Base-by-base conservation (phyloP, 2,113 vertebrate genomes). In the Pygathrix nemaeus region DNA sequence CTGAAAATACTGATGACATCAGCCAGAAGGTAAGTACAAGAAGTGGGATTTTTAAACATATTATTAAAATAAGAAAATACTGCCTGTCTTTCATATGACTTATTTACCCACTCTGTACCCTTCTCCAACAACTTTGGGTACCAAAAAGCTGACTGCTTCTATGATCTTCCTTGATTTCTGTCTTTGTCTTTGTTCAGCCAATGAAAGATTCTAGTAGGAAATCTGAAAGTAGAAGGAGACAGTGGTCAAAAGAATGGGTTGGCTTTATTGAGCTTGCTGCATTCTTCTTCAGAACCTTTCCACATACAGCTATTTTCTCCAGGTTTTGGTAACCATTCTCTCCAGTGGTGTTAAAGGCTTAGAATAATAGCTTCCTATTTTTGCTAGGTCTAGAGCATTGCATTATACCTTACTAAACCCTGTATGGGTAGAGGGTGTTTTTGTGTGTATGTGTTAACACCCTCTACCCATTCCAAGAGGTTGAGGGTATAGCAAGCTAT, bases 341-440 rank as follows among this genome's bases (percentile, higher is more conserved):
- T 81, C 10, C 18, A 59, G 5, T 30, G 81, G 11, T 5, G 3
- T 35, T 45, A 55, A 92, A 73, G 9, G 4, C 12, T 88, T 84
- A n/a, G 5, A 35, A 66, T 73, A 23, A 66, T 30, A 57, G 1
- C 2, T 43, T 68, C 4, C 38, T 92, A 6, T 23, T 89, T 95
- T 66, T 57, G 57, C 43, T 38, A 21, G 2, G 0, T 16, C 16
- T 38, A 45, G 3, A 0, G 2, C 10, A 25, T 5, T 66, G 16
- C 38, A 50, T 83, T 76, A 14, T 50, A 4, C 1, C 10, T 82
- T 66, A 38, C 66, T 70, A 57, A 88, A 88, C 8, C 7, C 40
- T 70, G 23, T 5, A 52, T 1, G 48, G 48, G 48, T 50, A 50
- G 12, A 50, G 48, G 48, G 48, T 50, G 48, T 50, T 50, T 50